Percentiles rank a stretch among this genome's conserved stretches.
These are phyloP conservation scores for Eristalis intricaria DNA, from an alignment of 2,888 invertebrate species.

Conservation along the genomic window DNA sequence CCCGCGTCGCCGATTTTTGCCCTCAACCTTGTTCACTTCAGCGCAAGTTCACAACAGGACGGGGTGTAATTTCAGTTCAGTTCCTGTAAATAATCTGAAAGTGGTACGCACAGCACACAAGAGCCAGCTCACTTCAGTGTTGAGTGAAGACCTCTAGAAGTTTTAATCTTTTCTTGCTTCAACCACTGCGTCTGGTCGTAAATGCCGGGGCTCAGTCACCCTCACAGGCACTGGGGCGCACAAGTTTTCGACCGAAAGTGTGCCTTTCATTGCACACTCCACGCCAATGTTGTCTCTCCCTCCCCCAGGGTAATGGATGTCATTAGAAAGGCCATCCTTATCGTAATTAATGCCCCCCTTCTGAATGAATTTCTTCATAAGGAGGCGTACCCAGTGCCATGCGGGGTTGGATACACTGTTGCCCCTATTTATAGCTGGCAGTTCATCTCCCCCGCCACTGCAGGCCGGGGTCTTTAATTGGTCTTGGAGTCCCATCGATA, in stretches of 20 bases:
- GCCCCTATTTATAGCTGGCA: slow-evolving; percentile 27
- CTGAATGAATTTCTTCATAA: slow-evolving; percentile 22
- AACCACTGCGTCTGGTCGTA: background rate
- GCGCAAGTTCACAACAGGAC: background rate
- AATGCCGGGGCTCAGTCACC: background rate
- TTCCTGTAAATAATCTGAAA: background rate
- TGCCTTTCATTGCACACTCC: background rate
- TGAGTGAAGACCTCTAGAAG: background rate
- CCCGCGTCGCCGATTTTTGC: background rate
- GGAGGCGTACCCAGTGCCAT: background rate
- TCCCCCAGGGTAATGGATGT: slow-evolving; percentile 6
- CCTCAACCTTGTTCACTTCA: too few species aligned
- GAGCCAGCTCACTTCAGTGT: too few species aligned
- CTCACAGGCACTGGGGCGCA: background rate
- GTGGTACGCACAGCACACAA: background rate
- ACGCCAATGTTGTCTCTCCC: background rate
- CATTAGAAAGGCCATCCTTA: slow-evolving; percentile 22
- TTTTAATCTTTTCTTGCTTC: background rate
- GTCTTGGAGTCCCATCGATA: background rate
- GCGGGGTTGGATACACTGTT: slow-evolving; percentile 16
- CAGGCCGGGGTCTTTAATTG: background rate
- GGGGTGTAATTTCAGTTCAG: background rate
- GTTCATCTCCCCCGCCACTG: background rate
- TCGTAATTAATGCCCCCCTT: slow-evolving; percentile 37
- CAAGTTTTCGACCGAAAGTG: background rate